Evolutionary conservation across 2,797 vertebrate species (phyloP), one percentile per base, ranked within the genome.

Genomic region (Eurystomus glaucurus): DNA sequence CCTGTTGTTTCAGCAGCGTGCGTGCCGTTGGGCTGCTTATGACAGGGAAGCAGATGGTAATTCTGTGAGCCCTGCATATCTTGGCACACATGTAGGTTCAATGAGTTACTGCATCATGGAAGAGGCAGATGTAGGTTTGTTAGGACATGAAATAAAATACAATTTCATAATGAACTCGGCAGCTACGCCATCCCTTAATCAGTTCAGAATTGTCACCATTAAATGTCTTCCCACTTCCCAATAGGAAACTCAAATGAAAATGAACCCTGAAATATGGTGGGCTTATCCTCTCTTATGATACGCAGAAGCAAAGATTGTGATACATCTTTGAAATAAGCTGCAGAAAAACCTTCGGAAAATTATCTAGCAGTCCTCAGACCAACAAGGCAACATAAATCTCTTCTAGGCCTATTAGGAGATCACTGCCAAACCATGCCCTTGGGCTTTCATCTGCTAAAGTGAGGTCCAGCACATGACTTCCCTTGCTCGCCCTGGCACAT

Each of bases 111-210:
- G 88, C 97, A 92, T 96, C 95, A 43, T 93, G 92, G 83, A 95
- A 97, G 91, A 97, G 96, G 95, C 97, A 98, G 95, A 95, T 97
- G 94, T 95, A 97, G 94, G 90, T 96, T 94, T 96, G 90, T 94
- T 97, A 96, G 85, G 74, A 91, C 96, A 96, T 94, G 97, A 97
- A 98, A 89, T 91, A 95, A 98, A 97, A 95, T 88, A 69, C 52
- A 94, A 10, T 91, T 95, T 96, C 60, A 57, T 93, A 90, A 91
- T 97, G 90, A 95, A 85, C 37, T 90, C 90, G 28, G 86, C 92
- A 91, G 80, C 65, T 66, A 55, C 66, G 52, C 25, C 58, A 70
- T 75, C 61, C 61, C 25, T 62, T 94, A 92, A 92, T 97, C 91
- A 90, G 77, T 88, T 97, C 15, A 14, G 96, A 96, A 93, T 82